Evolutionary conservation across 2,888 invertebrate genomes (phyloP), one percentile per base, ranked within the genome.

Genomic region (Orthosia incerta): DNA sequence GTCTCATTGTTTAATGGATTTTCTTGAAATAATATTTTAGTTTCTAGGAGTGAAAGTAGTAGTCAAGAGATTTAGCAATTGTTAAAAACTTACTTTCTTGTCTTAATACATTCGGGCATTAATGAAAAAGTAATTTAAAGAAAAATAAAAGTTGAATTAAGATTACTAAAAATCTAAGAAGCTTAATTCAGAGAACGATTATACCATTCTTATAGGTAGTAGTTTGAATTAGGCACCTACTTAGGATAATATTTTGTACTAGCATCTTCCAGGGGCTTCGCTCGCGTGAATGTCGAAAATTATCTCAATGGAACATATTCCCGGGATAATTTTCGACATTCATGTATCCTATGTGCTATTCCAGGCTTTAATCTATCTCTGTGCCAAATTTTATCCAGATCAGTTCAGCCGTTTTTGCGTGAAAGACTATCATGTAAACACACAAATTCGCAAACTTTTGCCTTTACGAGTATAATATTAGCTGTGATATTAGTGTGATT

Each of bases 11-110:
- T 45, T 12, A 79, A 79, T 63, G n/a, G 20, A 53, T 64, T 74
- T 74, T 80, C 46, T 55, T 31, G 67, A 57, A 72, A 55, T 62
- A 48, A 31, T 69, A 74, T 72, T 75, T 63, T 50, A 66, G 18
- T 69, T 79, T 69, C 15, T 53, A 23, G 16, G 0, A 55, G 2
- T 62, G 26, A 69, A 82, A 62, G 26, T 65, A 66, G 59, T 63
- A 78, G 53, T 5, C 16, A 48, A 66, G 50, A 15, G 45, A 13
- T 62, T 56, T 56, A 45, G 20, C 4, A 26, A 50, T 70, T 60
- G 53, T 53, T 50, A 31, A 62, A 45, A 82, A 50, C 12, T 65
- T 62, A 39, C 39, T 68, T 66, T 59, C 18, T 55, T 65, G 4
- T 13, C 16, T 57, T 64, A 55, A 57, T 50, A 45, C n/a, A 15